Percentiles rank a stretch among this genome's conserved stretches.
These are phyloP conservation scores for Gryon sp. DNA, from an alignment of 1,140 invertebrate genomes.

Conservation along the genomic window DNA sequence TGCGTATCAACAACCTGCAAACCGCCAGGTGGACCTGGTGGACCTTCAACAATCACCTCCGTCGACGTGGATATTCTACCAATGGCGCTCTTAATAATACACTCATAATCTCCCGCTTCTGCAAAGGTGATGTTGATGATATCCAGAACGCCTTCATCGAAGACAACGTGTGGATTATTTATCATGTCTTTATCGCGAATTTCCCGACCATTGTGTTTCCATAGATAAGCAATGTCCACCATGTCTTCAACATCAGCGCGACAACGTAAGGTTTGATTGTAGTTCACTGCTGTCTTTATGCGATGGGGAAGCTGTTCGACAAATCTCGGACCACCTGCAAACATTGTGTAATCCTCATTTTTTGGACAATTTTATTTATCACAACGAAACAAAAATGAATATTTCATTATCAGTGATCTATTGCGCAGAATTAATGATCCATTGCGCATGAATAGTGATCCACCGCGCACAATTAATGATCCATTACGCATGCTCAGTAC, in stretches of 20 bases:
- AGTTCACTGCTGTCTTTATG: slow-evolving; percentile 84
- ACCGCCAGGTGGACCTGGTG: slow-evolving; percentile 90
- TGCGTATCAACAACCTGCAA: slow-evolving; percentile 87
- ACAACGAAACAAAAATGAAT: too few species aligned
- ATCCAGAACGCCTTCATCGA: slow-evolving; percentile 81
- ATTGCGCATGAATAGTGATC: too few species aligned
- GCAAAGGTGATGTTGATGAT: slow-evolving; percentile 91
- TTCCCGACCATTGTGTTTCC: slow-evolving; percentile 92
- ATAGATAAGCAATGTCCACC: slow-evolving; percentile 93
- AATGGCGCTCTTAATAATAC: slow-evolving; percentile 92
- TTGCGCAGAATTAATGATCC: too few species aligned
- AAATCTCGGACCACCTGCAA: slow-evolving; percentile 85
- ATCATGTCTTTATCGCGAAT: slow-evolving; percentile 84
- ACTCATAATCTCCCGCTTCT: slow-evolving; percentile 93
- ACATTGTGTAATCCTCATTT: not conserved
- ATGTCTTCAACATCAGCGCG: slow-evolving; percentile 89
- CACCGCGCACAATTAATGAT: too few species aligned
- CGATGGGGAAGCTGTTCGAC: slow-evolving; percentile 83
- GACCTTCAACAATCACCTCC: slow-evolving; percentile 88
- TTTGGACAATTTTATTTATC: too few species aligned
- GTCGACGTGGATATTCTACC: slow-evolving; percentile 87
- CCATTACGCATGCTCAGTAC: too few species aligned
- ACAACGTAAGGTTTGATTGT: slow-evolving; percentile 88
- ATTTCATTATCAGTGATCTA: too few species aligned
- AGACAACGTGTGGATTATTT: slow-evolving; percentile 73